These are phyloP conservation scores for Nyctereutes procyonoides DNA, from an alignment of 2,113 vertebrate species.

Conservation along the genomic window DNA sequence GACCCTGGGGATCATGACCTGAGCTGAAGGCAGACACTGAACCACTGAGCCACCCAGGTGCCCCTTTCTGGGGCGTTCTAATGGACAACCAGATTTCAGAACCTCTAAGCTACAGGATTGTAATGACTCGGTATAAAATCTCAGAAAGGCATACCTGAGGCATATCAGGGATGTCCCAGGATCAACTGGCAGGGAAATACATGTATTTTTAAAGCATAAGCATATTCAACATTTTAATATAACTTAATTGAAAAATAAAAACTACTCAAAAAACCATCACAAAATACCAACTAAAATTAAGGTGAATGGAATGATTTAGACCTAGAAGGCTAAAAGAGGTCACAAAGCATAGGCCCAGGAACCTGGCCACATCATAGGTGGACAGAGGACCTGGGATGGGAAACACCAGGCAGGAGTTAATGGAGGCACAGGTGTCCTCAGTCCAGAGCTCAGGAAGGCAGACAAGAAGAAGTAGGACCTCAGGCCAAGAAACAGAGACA, in stretches of 20 bases:
- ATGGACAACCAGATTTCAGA: background rate
- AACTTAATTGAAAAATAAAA: constrained; percentile 29
- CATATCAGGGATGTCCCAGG: background rate
- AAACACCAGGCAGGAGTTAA: background rate
- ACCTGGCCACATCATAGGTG: background rate
- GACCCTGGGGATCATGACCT: no score
- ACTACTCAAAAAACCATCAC: background rate
- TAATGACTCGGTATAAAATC: background rate
- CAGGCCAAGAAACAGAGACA: background rate
- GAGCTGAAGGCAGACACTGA: no score
- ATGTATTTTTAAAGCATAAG: background rate
- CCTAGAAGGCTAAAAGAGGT: background rate
- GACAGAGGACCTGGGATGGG: background rate
- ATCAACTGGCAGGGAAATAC: background rate
- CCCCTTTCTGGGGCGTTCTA: background rate
- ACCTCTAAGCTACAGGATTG: background rate
- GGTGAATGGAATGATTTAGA: background rate
- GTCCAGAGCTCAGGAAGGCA: background rate
- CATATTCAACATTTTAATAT: constrained; percentile 23
- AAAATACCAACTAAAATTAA: background rate
- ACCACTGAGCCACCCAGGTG: no score
- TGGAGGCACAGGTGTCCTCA: background rate
- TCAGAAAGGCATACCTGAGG: background rate
- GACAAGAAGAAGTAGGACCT: background rate
- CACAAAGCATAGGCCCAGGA: background rate